Conservation (phyloP, 2,113 vertebrate species). For the Centrocercus urophasianus region DNA sequence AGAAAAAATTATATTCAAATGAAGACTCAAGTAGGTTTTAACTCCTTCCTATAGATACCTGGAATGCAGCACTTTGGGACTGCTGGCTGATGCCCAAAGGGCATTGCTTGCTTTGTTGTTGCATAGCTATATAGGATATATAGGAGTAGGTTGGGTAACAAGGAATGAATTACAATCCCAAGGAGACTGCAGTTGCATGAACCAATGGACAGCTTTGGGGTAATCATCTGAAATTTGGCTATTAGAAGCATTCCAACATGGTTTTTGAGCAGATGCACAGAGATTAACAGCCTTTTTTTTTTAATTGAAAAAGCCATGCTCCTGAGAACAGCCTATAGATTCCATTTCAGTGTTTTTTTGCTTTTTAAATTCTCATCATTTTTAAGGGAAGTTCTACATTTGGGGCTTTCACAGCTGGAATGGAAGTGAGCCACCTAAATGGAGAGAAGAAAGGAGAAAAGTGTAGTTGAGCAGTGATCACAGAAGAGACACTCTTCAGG, state of each 20-base stretch:
- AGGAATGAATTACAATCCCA: not conserved
- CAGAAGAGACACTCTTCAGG: not conserved
- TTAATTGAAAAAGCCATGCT: not conserved
- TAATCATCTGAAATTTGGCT: not conserved
- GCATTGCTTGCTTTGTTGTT: not conserved
- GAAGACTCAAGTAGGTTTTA: not conserved
- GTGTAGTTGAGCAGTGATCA: not conserved
- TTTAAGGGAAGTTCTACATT: not conserved
- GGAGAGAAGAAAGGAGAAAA: not conserved
- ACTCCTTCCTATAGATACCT: not conserved
- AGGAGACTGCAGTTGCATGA: not conserved
- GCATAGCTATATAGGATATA: accelerated
- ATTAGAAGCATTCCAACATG: not conserved
- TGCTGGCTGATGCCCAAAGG: not conserved
- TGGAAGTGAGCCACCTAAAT: not conserved
- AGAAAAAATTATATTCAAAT: not conserved
- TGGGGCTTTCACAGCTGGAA: not conserved
- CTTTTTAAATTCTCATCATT: not conserved
- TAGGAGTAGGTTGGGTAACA: not conserved
- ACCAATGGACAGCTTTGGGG: not conserved
- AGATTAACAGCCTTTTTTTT: not conserved
- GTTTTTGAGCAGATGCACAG: not conserved
- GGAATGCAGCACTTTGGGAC: not conserved
- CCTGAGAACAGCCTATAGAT: not conserved
- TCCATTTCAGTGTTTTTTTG: not conserved